Evolutionary conservation across 2,888 invertebrate species (phyloP).

Genomic region (Anarsia innoxiella): DNA sequence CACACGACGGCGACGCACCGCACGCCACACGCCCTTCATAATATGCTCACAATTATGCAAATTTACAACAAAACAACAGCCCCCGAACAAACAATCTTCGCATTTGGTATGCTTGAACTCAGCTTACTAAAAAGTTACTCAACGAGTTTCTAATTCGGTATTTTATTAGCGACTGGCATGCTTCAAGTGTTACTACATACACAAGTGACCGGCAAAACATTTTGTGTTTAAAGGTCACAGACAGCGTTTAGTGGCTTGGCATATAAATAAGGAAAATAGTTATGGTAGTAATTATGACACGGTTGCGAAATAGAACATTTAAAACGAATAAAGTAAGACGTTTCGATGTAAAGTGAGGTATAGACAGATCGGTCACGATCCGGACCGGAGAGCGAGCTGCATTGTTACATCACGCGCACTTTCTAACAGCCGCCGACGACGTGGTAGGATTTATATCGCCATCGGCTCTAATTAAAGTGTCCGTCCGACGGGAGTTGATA

Average conservation of each 20-base stretch:
- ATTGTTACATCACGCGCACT: slow-evolving; percentile 61
- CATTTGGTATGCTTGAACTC: not conserved
- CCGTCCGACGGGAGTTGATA: slow-evolving; percentile 33
- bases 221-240: not conserved
- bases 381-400: slow-evolving; percentile 33
- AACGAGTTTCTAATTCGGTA: not conserved
- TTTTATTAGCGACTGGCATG: slow-evolving; percentile 3
- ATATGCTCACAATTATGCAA: slow-evolving; percentile 17
- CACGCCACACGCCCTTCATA: slow-evolving; percentile 13
- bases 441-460: slow-evolving; percentile 55
- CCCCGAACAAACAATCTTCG: not conserved
- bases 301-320: too few relatives aligned
- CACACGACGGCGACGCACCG: slow-evolving; percentile 10
- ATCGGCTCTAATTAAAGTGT: slow-evolving; percentile 55
- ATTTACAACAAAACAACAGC: slow-evolving; percentile 11
- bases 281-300: not conserved
- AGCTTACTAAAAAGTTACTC: not conserved
- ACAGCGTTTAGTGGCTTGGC: not conserved
- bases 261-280: not conserved
- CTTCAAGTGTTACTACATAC: not conserved
- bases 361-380: slow-evolving; percentile 50
- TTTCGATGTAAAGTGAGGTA: too few relatives aligned
- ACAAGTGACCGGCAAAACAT: not conserved
- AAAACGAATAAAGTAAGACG: too few relatives aligned
- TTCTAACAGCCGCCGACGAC: slow-evolving; percentile 48